Evolutionary conservation across 2,888 invertebrate genomes (phyloP).

Genomic region (Galerucella calmariensis): DNA sequence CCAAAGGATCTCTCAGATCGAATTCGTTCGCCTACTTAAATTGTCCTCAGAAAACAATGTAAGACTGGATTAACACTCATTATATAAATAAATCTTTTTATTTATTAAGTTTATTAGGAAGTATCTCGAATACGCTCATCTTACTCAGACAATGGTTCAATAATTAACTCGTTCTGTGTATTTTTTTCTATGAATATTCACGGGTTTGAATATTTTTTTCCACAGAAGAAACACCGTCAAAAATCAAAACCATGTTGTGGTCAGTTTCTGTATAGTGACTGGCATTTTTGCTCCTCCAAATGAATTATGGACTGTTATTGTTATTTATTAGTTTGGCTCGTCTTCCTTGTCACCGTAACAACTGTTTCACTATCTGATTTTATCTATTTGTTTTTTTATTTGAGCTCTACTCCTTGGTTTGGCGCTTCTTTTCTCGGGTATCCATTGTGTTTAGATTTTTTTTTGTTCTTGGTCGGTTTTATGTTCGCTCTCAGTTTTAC

Average conservation of each 20-base stretch:
- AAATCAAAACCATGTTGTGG: not conserved
- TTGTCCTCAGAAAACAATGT: too few species aligned
- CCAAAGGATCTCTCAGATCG: too few species aligned
- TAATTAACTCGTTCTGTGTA: too few species aligned
- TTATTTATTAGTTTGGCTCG: conserved; percentile 1
- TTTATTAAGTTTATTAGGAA: too few species aligned
- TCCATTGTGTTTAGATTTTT: not conserved
- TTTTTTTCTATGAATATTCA: not conserved
- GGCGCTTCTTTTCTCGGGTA: conserved; percentile 8
- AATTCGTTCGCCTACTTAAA: too few species aligned
- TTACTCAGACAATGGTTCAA: too few species aligned
- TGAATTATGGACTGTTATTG: conserved; percentile 6
- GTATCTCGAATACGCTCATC: too few species aligned
- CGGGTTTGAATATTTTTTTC: not conserved
- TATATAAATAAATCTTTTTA: too few species aligned
- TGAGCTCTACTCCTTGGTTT: not conserved
- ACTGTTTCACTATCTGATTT: conserved; percentile 8
- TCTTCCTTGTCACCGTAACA: not conserved
- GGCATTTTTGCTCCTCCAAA: conserved; percentile 1
- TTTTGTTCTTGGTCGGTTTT: not conserved
- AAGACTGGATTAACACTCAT: too few species aligned
- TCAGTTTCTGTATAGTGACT: conserved; percentile 6
- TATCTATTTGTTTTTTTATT: conserved; percentile 9
- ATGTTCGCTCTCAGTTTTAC: not conserved
- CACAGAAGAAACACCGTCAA: not conserved